Evolutionary conservation across 2,888 invertebrate genomes (phyloP).

Genomic region (Amiota communis): DNA sequence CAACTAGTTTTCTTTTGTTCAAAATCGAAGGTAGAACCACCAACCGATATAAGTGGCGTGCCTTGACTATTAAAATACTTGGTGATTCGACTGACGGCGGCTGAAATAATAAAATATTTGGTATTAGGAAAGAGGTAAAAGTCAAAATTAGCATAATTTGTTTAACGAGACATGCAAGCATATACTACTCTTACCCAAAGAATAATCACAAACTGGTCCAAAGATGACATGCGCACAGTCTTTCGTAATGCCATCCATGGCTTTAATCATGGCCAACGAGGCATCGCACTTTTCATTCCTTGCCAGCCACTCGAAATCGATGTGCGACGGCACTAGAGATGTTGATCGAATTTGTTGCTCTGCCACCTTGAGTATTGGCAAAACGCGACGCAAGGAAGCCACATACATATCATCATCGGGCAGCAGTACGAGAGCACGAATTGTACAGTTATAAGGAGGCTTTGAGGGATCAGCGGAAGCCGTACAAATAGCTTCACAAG

Average conservation of each 20-base stretch:
- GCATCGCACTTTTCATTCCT: conserved; percentile 84
- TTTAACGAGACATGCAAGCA: too few relatives aligned
- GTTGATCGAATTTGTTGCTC: conserved; percentile 75
- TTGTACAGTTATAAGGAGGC: conserved; percentile 74
- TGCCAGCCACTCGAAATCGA: conserved; percentile 77
- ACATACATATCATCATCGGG: conserved; percentile 77
- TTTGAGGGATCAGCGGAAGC: conserved; percentile 25
- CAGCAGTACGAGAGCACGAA: conserved; percentile 79
- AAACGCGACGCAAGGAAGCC: conserved; percentile 77
- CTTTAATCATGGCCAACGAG: conserved; percentile 81
- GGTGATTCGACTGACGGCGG: conserved; percentile 84
- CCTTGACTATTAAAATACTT: conserved; percentile 84
- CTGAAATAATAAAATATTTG: conserved; percentile 74
- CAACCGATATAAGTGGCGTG: conserved; percentile 85
- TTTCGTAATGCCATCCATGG: conserved; percentile 81
- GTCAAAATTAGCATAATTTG: too few relatives aligned
- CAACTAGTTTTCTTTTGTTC: conserved; percentile 80
- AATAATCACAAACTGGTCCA: conserved; percentile 87
- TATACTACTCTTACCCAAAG: conserved; percentile 78
- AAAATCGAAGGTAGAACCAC: conserved; percentile 87
- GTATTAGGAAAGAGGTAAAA: too few relatives aligned
- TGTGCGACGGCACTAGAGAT: conserved; percentile 76
- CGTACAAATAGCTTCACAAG: conserved; percentile 67
- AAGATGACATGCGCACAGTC: conserved; percentile 85
- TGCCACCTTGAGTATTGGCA: conserved; percentile 79